Percentiles rank a stretch among this genome's conserved stretches.
Conservation (phyloP, 2,113 vertebrate genomes). For the Mormyrus iriodes region DNA sequence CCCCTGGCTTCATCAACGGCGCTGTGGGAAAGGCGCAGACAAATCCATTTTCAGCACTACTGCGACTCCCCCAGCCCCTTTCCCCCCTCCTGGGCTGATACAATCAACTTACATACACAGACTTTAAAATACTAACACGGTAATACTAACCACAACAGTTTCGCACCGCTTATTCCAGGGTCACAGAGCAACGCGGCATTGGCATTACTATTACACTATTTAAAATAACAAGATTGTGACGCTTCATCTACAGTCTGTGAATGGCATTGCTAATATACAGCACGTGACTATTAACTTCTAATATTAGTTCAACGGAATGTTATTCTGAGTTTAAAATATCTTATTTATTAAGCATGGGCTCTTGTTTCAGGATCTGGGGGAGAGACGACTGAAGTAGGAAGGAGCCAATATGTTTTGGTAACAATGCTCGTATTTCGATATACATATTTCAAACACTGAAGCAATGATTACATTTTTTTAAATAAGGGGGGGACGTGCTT, state of each 20-base stretch:
- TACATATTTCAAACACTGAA: background rate
- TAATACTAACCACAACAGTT: slow-evolving; percentile 3
- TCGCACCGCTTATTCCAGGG: background rate
- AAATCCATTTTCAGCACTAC: slow-evolving; percentile 18
- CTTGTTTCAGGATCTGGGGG: background rate
- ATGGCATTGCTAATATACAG: background rate
- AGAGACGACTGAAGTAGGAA: background rate
- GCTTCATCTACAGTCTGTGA: background rate
- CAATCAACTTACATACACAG: background rate
- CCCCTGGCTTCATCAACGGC: background rate
- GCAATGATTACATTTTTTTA: background rate
- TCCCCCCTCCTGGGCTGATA: background rate
- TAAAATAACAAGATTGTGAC: background rate
- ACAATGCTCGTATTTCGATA: background rate
- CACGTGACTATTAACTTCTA: background rate
- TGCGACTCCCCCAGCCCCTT: background rate
- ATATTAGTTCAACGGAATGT: background rate
- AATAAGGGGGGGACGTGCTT: background rate
- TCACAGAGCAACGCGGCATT: background rate
- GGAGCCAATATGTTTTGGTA: background rate
- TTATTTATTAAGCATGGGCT: background rate
- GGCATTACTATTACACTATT: background rate
- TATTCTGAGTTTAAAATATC: slow-evolving; percentile 5
- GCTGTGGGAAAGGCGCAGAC: slow-evolving; percentile 17
- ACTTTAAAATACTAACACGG: background rate